Evolutionary conservation across 1,140 invertebrate genomes (phyloP), one percentile per base, ranked within the genome.

Genomic region (Probaryconus sp.): DNA sequence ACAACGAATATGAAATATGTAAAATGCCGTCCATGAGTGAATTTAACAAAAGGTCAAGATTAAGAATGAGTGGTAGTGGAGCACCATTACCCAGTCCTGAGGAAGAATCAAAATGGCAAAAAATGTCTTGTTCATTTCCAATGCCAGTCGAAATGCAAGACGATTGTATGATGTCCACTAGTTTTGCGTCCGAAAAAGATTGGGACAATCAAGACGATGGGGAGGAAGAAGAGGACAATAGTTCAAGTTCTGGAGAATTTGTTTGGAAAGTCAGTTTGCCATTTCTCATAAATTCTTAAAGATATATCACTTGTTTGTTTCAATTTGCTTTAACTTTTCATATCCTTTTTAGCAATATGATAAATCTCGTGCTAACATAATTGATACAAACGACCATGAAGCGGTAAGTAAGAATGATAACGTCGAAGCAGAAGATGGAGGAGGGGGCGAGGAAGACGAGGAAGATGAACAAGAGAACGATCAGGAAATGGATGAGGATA

Each of bases 231-330:
- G 88, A 88, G 9, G 85, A 86, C 11, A 87, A 85, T 30, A 89
- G 88, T 30, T 89, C 88, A 1, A 93, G 92, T 10, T 93, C 92
- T 74, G 92, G 92, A 7, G 93, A 94, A 82, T 94, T 94, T 80
- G 91, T 93, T 37, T 93, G 93, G 93, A 93, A 92, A 89, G 92
- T 93, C 80, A 84, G 40, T 48, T 56, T 43, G 61, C 6, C 69
- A 40, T 50, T 73, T 55, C 33, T 76, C 53, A 37, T 60, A 55
- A 38, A 43, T 50, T 47, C 9, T 56, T 2, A 43, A 33, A 61
- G 40, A 38, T n/a, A n/a, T n/a, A 48, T 42, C 5, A 9, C 1
- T 38, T 53, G 11, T 63, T 58, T 48, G 11, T 45, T 50, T 55
- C 18, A 6, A 7, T 11, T 30, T 24, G 6, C 3, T 17, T 31